Base-by-base conservation (phyloP, 2,888 invertebrate genomes). In the Cheilosia variabilis region DNA sequence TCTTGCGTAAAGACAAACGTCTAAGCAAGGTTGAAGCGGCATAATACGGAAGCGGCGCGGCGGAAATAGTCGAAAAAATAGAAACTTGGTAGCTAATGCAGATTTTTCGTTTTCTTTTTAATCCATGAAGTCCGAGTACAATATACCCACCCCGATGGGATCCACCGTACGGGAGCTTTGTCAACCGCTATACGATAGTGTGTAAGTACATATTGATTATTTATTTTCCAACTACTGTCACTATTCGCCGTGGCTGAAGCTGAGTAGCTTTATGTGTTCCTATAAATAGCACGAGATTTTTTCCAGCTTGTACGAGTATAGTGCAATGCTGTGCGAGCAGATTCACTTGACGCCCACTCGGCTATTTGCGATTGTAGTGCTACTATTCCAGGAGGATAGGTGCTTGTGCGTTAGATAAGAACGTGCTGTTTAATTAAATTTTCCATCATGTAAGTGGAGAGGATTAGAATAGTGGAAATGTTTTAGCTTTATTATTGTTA, bases 381-480 rank as follows among this genome's bases (percentile, higher is more conserved):
- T 37, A 1, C 37, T 37, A 13, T 13, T 37, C 13, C 24, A 19
- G 19, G 45, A 4, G 37, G 24, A 24, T 41, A 41, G 34, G 27
- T 60, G 2, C n/a, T 60, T 41, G 17, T 52, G 60, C 34, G 77
- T 69, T 62, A 68, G 68, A 68, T 68, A 62, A 53, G 45, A 37
- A 24, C 45, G 34, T 62, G 60, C 9, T 53, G 15, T 69, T 68
- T 77, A 69, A 77, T 77, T 77, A 37, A 77, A 62, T 77, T 77
- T 69, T 53, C 43, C 53, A 19, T 60, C 45, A 53, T 50, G 53
- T 37, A 34, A 52, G 47, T n/a, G 24, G 19, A 17, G 7, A 27
- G 55, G 37, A 62, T 77, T 77, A 47, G 34, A 31, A 75, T 7
- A 22, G 60, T n/a, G 22, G n/a, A 24, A 24, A 13, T 22, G 5